Evolutionary conservation across 2,113 vertebrate species (phyloP), one percentile per base, ranked within the genome.

Genomic region (Sorex araneus): DNA sequence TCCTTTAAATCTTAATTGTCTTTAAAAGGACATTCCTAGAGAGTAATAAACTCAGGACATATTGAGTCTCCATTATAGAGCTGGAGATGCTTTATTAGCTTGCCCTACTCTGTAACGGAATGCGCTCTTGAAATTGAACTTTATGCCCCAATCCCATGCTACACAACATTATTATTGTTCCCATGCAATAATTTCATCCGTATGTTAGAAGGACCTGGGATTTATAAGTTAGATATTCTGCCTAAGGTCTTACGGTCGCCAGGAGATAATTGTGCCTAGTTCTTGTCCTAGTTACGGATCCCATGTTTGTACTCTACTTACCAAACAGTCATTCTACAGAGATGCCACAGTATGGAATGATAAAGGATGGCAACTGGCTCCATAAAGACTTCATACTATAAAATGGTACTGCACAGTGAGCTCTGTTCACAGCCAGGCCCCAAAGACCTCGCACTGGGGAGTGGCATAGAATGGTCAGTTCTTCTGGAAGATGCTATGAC

Each of bases 1-100:
- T 87, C 82, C 16, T 57, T 94, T 80, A 86, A 92, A 85, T 83
- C 36, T 91, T 71, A 84, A 82, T 79, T 85, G 75, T 28, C 45
- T 89, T 74, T 78, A 74, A 82, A 79, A 67, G 63, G 66, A 43
- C 60, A 63, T 21, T 89, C 47, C 50, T 57, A 67, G 84, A 83
- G 87, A 93, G 30, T 36, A 89, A 73, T 76, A 91, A 89, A 23
- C 67, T 54, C 60, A 77, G 50, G 69, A 76, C 80, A 77, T 30
- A 94, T 3, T 66, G 60, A 83, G 80, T 60, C 21, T 63, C 32
- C 45, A 54, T 83, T 85, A 80, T 18, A 76, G 76, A 74, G 7
- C 84, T 60, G 11, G 23, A 74, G 47, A 74, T 60, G 40, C 36
- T 67, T 16, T 71, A 34, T 43, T 80, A 73, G 50, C 78, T 71